Conservation (phyloP, 1,140 invertebrate genomes). For the Eubasilissa regina region DNA sequence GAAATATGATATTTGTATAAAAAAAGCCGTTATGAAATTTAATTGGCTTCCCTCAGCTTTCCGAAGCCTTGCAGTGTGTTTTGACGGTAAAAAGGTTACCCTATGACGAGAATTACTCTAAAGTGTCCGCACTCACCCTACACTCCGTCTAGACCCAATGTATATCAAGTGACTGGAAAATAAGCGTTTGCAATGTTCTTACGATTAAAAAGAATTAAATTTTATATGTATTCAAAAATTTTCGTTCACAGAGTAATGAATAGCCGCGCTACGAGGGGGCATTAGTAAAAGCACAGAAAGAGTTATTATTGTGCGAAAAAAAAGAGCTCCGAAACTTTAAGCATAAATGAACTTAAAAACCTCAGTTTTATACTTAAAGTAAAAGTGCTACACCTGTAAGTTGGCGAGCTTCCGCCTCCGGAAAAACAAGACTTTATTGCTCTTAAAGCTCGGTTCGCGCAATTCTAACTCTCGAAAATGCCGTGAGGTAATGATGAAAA, state of each 20-base stretch:
- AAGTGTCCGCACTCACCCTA: neutral
- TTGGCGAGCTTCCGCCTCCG: conserved; percentile 8
- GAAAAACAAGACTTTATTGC: conserved; percentile 28
- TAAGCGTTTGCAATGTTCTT: neutral
- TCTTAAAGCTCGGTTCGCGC: neutral
- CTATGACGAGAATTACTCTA: neutral
- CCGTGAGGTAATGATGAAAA: too few species aligned
- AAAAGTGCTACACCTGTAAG: conserved; percentile 51
- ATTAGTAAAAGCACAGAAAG: conserved; percentile 23
- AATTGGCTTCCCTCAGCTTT: conserved; percentile 26
- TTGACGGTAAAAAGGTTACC: neutral
- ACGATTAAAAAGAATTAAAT: neutral
- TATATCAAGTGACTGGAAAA: neutral
- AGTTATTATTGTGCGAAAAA: conserved; percentile 1
- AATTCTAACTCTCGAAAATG: neutral
- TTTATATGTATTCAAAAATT: neutral
- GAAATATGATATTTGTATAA: too few species aligned
- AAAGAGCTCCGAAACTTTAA: conserved; percentile 34
- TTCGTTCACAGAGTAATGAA: neutral
- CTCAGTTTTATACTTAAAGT: conserved; percentile 46
- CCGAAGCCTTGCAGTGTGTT: conserved; percentile 34
- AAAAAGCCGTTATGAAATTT: conserved; percentile 9
- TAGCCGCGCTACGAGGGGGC: neutral
- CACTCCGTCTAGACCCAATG: neutral
- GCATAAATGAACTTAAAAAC: conserved; percentile 47